Evolutionary conservation across 2,888 invertebrate genomes (phyloP).

Genomic region (Gandaritis pyraliata): DNA sequence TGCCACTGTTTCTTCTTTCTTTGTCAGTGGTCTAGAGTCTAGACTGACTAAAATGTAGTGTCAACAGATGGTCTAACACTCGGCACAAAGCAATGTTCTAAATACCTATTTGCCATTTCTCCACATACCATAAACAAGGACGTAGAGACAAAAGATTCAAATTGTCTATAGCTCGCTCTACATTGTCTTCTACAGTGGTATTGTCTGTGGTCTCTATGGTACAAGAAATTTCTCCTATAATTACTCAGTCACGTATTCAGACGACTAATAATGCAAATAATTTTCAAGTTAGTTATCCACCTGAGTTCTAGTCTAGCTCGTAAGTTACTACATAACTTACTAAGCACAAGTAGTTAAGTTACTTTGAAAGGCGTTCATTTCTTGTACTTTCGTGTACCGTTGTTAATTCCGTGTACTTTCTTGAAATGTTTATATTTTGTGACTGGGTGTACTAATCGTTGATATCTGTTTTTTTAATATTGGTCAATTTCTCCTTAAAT

Average conservation of each 20-base stretch:
- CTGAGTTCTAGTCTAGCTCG: constrained; percentile 3
- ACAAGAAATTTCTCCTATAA: constrained; percentile 27
- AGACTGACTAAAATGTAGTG: constrained; percentile 4
- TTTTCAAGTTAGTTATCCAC: constrained; percentile 9
- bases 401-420: background rate
- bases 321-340: constrained; percentile 1
- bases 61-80: constrained; percentile 1
- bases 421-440: no score
- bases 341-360: background rate
- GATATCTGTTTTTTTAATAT: no score
- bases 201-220: constrained; percentile 12
- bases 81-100: constrained; percentile 10
- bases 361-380: background rate
- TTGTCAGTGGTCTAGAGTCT: no score
- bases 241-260: constrained; percentile 27
- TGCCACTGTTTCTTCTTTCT: no score
- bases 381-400: no score
- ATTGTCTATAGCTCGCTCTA: constrained; percentile 19
- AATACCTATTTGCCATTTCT: constrained; percentile 28
- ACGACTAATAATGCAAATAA: constrained; percentile 16
- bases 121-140: constrained; percentile 24
- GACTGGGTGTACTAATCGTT: no score
- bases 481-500: no score
- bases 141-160: constrained; percentile 20
- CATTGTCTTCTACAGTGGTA: constrained; percentile 8